Evolutionary conservation across 2,888 invertebrate genomes (phyloP), one percentile per base, ranked within the genome.

Genomic region (Cephonodes hylas): DNA sequence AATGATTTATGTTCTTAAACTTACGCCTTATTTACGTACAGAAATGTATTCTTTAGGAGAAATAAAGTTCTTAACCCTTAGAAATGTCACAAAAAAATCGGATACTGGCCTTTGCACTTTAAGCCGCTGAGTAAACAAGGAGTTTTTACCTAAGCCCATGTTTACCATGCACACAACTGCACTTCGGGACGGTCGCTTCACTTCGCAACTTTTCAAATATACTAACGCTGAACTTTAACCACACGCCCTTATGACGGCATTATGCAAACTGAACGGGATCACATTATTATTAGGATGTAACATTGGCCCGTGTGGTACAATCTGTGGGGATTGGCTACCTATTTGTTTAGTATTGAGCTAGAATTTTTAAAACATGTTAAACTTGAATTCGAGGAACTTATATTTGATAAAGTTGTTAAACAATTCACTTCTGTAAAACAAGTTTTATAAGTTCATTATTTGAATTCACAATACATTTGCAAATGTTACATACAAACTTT

Each of bases 161-260:
- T 27, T 58, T 61, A 56, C 20, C 61, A 57, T 42, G 45, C 31
- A 31, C 27, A 44, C 18, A n/a, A n/a, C n/a, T 57, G 57, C 57
- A 61, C 31, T 45, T 45, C 34, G 31, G 56, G 66, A 69, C 67
- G 67, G 66, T 69, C 66, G 70, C 75, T 77, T 77, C 81, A 80
- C 76, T 85, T 85, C 68, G 78, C 77, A 90, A 89, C 87, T 91
- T 91, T 88, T 84, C 84, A 83, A 88, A 89, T 89, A 88, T 81
- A 81, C n/a, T 72, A 66, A 68, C 25, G 48, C 27, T 53, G 20
- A 59, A 59, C 42, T 59, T 62, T 44, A 48, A 59, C 59, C 59
- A 27, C 59, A 53, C 31, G 42, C 64, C 73, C 75, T 75, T 76
- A 80, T 70, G 83, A 76, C 65, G 71, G 74, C 78, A 82, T 88